Base-by-base conservation (phyloP, 2,797 vertebrate species). In the Apogon hyalosoma region DNA sequence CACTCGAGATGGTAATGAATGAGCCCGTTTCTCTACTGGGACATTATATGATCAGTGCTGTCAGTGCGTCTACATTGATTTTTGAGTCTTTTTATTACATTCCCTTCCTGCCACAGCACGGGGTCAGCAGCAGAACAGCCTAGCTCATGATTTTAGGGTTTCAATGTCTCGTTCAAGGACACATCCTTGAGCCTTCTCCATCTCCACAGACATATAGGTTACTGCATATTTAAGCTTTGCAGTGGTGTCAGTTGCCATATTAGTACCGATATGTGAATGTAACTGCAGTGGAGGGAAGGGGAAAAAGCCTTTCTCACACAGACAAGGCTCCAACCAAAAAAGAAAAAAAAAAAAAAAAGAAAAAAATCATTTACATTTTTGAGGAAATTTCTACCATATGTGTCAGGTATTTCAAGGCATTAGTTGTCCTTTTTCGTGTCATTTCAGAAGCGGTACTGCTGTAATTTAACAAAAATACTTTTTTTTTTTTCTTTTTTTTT, bases 151-250 rank as follows among this genome's bases (percentile, higher is more conserved):
- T 73, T 86, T 80, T 42, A 72, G 28, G 63, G 59, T 54, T 40
- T 70, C 43, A 41, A 60, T 64, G 43, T 75, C 63, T 77, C 28
- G 55, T 61, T 90, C 75, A 87, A 84, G 83, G 85, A 83, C 76
- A 84, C 47, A 59, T 49, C 40, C 52, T 28, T 40, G 50, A 39
- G 71, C 55, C 46, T 38, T 69, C 43, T 33, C 19, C n/a, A 39
- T 61, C 12, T 43, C 46, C 57, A 54, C 55, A 13, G 50, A 54
- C 60, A 16, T 7, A 11, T 16, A 57, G 51, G 11, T 75, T 47
- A 31, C 54, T 19, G 40, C 43, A 69, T 48, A 48, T 14, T 56
- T 59, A 33, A 67, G 60, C 69, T 63, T 71, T 36, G 38, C 15
- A 48, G 51, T 51, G 21, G 47, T 19, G 41, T 69, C 66, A 47